Percentiles rank a stretch among this genome's conserved stretches.
phyloP scores from a whole-genome alignment of 1,140 invertebrate species.

The Drosophila paulistorum region DNA sequence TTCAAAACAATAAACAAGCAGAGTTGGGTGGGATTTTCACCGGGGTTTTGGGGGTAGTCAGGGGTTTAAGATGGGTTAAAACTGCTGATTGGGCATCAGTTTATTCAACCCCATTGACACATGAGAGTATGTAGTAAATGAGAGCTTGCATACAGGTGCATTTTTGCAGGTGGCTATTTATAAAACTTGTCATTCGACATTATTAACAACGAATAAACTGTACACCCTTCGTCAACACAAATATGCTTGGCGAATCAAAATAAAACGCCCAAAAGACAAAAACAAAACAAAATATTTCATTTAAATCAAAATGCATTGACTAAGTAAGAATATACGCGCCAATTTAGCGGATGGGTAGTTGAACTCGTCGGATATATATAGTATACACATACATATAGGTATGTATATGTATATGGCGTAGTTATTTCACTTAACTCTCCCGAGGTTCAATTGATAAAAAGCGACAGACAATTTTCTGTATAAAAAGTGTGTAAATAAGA shows the following conservation, averaged over 20 bases:
- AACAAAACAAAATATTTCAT: conserved; percentile 48
- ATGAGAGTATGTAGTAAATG: conserved; percentile 32
- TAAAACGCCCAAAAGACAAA: conserved; percentile 13
- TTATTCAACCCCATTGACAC: conserved; percentile 53
- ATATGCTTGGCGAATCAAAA: conserved; percentile 56
- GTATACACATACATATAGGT: neutral
- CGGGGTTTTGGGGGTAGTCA: neutral
- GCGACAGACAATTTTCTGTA: neutral
- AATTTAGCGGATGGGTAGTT: conserved; percentile 47
- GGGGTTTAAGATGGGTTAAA: neutral
- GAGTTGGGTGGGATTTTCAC: neutral
- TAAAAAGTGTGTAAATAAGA: neutral
- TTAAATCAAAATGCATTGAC: conserved; percentile 49
- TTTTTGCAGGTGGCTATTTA: conserved; percentile 56
- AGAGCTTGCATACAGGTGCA: conserved; percentile 32
- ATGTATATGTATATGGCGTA: conserved; percentile 37
- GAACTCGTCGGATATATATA: conserved; percentile 30
- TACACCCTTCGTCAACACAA: conserved; percentile 47
- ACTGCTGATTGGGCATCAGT: conserved; percentile 38
- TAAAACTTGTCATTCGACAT: conserved; percentile 43
- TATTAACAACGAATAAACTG: conserved; percentile 21
- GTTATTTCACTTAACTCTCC: conserved; percentile 21
- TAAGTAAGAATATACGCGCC: conserved; percentile 32
- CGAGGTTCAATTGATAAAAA: conserved; percentile 53
- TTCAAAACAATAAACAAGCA: conserved; percentile 6